Evolutionary conservation across 1,140 invertebrate species (phyloP).

Genomic region (Homarus americanus): DNA sequence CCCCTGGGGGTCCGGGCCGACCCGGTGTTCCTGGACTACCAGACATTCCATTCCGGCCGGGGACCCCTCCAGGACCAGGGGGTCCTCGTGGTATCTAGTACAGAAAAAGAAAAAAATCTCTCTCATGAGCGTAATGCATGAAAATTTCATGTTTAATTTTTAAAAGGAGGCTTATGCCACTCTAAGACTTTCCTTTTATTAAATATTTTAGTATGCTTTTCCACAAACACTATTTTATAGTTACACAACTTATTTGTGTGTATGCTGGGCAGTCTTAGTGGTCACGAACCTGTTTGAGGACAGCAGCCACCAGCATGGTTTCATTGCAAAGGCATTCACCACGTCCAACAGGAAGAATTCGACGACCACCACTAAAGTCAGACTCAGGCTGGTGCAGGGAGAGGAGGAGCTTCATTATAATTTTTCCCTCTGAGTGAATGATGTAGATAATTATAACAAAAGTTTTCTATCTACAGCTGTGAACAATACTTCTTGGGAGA

Average conservation of each 20-base stretch:
- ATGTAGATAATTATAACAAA: too few relatives aligned
- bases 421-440: background rate
- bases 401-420: background rate
- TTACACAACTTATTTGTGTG: too few relatives aligned
- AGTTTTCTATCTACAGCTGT: too few relatives aligned
- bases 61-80: constrained; percentile 14
- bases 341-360: background rate
- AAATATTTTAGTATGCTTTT: too few relatives aligned
- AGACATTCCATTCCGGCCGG: constrained; percentile 27
- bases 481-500: too few relatives aligned
- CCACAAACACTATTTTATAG: too few relatives aligned
- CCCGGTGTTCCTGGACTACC: constrained; percentile 36
- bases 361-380: background rate
- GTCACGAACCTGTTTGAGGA: constrained; percentile 18
- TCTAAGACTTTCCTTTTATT: too few relatives aligned
- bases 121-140: too few relatives aligned
- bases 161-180: too few relatives aligned
- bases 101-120: too few relatives aligned
- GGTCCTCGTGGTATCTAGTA: constrained; percentile 43
- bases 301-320: constrained; percentile 26
- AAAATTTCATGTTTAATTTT: too few relatives aligned
- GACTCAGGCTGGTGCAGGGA: background rate
- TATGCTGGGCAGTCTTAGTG: background rate
- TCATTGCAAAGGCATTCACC: constrained; percentile 44
- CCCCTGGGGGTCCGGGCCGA: constrained; percentile 15